Evolutionary conservation across 2,888 invertebrate species (phyloP), one percentile per base, ranked within the genome.

Genomic region (Spisula subtruncata): DNA sequence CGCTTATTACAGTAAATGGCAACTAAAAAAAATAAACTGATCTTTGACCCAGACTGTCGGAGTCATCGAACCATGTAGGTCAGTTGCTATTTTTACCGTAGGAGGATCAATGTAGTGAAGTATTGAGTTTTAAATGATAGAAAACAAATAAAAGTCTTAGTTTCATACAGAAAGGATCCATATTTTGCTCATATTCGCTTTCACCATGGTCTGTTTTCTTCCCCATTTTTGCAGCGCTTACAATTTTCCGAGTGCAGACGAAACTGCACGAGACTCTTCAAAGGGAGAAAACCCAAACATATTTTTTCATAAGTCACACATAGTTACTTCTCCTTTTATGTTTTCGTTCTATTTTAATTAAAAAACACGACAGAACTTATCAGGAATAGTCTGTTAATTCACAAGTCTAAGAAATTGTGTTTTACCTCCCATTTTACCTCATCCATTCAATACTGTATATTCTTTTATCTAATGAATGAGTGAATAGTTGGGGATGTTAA

Each of bases 121-220:
- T 32, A 8, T 29, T 2, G 32, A 71, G 71, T 71, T 71, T 29
- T 16, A 56, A n/a, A 56, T 35, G 20, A 79, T 79, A 56, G n/a
- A 41, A 86, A 81, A 29, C 35, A 86, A 56, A n/a, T 41, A 79
- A 56, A 66, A 41, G 32, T 41, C n/a, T 32, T 41, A 41, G 25
- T 48, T 41, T 46, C 89, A 48, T 89, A 92, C 92, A 90, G 35
- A 41, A 92, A 25, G 92, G 92, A 79, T 92, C 81, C n/a, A 92
- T 71, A 60, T 92, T 92, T 32, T 86, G 85, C 41, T 86, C 84
- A 48, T 92, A 92, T 46, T 86, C 90, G 60, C 83, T 41, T 66
- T 81, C 51, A 14, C 89, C 85, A 32, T 46, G 29, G 16, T 83
- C 75, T 48, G 71, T 81, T 10, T 71, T 8, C 14, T 29, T 90